Evolutionary conservation across 2,888 invertebrate genomes (phyloP).

Genomic region (Saturnia japonica): DNA sequence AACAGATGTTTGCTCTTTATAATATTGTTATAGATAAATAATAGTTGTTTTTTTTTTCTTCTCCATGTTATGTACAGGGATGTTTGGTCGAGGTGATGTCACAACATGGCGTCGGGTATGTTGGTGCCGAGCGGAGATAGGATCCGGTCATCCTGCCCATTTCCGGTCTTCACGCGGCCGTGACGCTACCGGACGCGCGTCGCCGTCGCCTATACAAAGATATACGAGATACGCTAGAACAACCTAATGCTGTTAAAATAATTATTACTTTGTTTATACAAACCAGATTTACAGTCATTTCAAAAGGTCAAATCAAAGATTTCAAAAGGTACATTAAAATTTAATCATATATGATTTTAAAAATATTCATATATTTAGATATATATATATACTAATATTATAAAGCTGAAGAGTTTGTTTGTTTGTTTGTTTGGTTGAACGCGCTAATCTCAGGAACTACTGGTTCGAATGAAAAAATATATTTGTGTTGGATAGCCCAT

Average conservation of each 20-base stretch:
- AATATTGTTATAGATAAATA: no score
- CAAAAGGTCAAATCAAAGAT: no score
- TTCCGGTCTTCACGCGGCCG: constrained; percentile 82
- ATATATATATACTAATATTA: no score
- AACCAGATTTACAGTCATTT: neutral
- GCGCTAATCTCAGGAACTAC: no score
- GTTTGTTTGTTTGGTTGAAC: no score
- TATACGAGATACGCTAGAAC: constrained; percentile 34
- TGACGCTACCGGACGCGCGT: constrained; percentile 81
- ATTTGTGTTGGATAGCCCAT: no score
- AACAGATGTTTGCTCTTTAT: no score
- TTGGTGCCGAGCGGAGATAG: constrained; percentile 80
- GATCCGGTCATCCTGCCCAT: constrained; percentile 83
- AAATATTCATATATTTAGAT: no score
- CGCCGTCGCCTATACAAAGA: constrained; percentile 64
- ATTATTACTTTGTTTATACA: neutral
- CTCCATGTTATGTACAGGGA: neutral
- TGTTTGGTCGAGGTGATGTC: constrained; percentile 58
- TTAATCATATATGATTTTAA: no score
- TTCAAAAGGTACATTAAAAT: no score
- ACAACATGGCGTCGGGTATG: constrained; percentile 78
- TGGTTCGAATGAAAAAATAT: no score
- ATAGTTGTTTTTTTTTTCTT: neutral
- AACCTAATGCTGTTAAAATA: constrained; percentile 21
- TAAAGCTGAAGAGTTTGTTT: no score